Conservation (phyloP, 1,140 invertebrate genomes). For the Paracyclopina nana region DNA sequence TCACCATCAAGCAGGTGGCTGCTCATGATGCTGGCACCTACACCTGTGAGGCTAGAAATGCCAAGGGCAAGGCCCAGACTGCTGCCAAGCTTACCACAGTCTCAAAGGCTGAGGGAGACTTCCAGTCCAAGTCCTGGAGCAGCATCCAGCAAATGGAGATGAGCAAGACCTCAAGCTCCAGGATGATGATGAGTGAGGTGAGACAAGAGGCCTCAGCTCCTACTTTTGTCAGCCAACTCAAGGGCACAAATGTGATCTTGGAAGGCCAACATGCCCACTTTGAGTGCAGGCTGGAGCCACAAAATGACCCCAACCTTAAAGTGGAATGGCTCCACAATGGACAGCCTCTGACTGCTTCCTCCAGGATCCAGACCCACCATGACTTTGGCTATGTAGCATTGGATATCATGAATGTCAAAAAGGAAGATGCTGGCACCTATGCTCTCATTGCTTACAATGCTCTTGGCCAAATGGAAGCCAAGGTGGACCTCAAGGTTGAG, state of each 20-base stretch:
- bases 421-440: slow-evolving; percentile 65
- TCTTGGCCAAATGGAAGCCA: slow-evolving; percentile 57
- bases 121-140: slow-evolving; percentile 63
- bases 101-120: slow-evolving; percentile 59
- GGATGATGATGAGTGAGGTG: too few species aligned
- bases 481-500: slow-evolving; percentile 62
- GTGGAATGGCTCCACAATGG: slow-evolving; percentile 79
- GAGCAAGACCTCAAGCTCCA: neutral
- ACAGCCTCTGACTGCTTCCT: slow-evolving; percentile 32
- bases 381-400: slow-evolving; percentile 89
- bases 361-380: slow-evolving; percentile 71
- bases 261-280: slow-evolving; percentile 91
- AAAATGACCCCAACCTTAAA: slow-evolving; percentile 64
- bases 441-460: slow-evolving; percentile 71
- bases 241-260: slow-evolving; percentile 76
- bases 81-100: slow-evolving; percentile 64
- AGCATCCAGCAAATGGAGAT: slow-evolving; percentile 65
- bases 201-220: slow-evolving; percentile 9
- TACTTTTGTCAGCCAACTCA: slow-evolving; percentile 55
- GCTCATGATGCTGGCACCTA: slow-evolving; percentile 76
- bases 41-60: slow-evolving; percentile 68
- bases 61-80: slow-evolving; percentile 68
- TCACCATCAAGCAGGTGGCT: slow-evolving; percentile 83
- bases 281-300: slow-evolving; percentile 79
- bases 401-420: slow-evolving; percentile 67